A percentile compares a stretch with the other conserved stretches of the same genome.
These are phyloP conservation scores for Limulus polyphemus DNA, from an alignment of 2,888 invertebrate genomes.

Conservation along the genomic window DNA sequence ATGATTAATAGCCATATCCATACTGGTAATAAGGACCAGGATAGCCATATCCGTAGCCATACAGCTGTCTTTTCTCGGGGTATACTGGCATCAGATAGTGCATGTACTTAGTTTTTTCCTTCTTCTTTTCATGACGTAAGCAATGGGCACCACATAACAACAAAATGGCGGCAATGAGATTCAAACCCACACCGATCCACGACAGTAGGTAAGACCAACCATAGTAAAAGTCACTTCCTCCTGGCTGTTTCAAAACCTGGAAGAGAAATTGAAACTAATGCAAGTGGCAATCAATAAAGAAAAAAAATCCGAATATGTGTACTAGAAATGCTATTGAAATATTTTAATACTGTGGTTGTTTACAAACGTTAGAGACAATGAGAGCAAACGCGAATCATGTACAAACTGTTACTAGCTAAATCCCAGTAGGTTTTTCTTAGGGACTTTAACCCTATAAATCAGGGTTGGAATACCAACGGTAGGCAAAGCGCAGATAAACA, in stretches of 20 bases:
- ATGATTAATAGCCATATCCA: slow-evolving; percentile 62
- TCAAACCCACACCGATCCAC: slow-evolving; percentile 90
- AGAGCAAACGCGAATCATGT: too few species aligned
- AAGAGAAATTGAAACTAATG: slow-evolving; percentile 1
- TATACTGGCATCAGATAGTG: slow-evolving; percentile 81
- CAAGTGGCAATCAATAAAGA: too few species aligned
- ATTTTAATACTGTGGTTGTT: too few species aligned
- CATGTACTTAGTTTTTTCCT: slow-evolving; percentile 91
- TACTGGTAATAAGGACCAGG: slow-evolving; percentile 75
- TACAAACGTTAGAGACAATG: too few species aligned
- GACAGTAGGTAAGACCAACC: slow-evolving; percentile 96
- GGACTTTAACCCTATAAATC: too few species aligned
- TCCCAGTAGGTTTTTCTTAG: too few species aligned
- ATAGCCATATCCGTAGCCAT: slow-evolving; percentile 54
- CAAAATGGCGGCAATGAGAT: slow-evolving; percentile 78
- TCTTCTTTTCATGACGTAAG: slow-evolving; percentile 80
- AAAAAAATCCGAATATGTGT: too few species aligned
- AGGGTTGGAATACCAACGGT: too few species aligned
- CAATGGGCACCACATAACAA: slow-evolving; percentile 89
- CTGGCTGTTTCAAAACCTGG: slow-evolving; percentile 27
- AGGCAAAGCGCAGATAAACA: too few species aligned
- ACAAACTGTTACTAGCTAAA: too few species aligned
- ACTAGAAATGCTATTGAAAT: too few species aligned
- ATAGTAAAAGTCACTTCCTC: slow-evolving; percentile 44
- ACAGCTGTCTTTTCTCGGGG: slow-evolving; percentile 73